Evolutionary conservation across 2,113 vertebrate genomes (phyloP), one percentile per base, ranked within the genome.

Genomic region (Gasterosteus aculeatus): DNA sequence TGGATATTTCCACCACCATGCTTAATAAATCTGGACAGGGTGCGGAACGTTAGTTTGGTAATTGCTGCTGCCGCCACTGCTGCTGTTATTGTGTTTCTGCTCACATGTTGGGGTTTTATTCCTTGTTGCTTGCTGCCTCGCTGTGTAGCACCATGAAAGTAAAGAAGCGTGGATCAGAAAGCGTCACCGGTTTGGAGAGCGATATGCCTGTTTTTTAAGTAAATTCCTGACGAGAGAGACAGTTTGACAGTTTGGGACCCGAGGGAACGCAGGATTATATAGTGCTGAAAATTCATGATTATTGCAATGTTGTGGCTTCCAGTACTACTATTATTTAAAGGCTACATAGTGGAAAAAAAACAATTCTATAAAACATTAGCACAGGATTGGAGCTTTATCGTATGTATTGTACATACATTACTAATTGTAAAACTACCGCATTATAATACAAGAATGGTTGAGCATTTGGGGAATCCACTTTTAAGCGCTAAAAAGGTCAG

Each of bases 21-120:
- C 67, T 67, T 73, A 83, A 83, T 84, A 88, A 81, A 58, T 69
- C 70, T 81, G 72, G 69, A 82, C 72, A 51, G 72, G 70, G 57
- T 44, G 38, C 57, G 78, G 49, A 76, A 83, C 44, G 72, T 54
- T 11, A 62, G 5, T 61, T 75, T 71, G 60, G 42, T 85, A 77
- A 84, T 82, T 85, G 68, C 61, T 69, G 69, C 72, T 16, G 14
- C 56, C 47, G 44, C 49, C 72, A 68, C 7, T 68, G 46, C 42
- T 68, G 58, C 10, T 81, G 57, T 33, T 35, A 5, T 47, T 38
- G 41, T 54, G 54, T 38, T 51, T 47, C 14, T 59, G 0, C 42
- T 51, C 18, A 29, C 46, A 41, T 15, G 1, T 29, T 18, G 3
- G 19, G 35, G 16, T 69, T 75, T 60, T 35, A 2, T 4, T 15